Percentiles rank a stretch among this genome's conserved stretches.
phyloP scores from a whole-genome alignment of 30 jellyfish, hydroid and myxozoan species.

The Sanderia malayensis region DNA sequence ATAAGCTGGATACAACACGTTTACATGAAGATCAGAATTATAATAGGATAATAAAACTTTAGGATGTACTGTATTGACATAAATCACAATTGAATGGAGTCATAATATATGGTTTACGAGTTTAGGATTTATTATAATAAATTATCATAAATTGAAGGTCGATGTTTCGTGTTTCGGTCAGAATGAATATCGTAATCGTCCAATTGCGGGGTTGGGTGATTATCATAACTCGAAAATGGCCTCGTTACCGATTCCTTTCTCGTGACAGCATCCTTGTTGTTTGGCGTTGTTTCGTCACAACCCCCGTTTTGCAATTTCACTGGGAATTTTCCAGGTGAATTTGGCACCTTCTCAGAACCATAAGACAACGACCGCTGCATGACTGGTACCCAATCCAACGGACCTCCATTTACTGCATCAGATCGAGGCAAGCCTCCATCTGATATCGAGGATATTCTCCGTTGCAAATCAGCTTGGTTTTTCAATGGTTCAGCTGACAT shows the following conservation, averaged over 20 bases:
- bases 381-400: conserved; percentile 81
- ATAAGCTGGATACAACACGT: no score
- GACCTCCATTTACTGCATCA: conserved; percentile 10
- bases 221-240: conserved; percentile 68
- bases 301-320: not conserved
- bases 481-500: conserved; percentile 33
- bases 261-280: conserved; percentile 18
- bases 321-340: conserved; percentile 10
- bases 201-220: conserved; percentile 53
- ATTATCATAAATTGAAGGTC: conserved; percentile 62
- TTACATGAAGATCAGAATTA: no score
- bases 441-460: conserved; percentile 38
- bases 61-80: no score
- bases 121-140: conserved; percentile 2
- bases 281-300: not conserved
- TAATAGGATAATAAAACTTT: no score
- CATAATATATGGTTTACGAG: no score
- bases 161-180: conserved; percentile 30
- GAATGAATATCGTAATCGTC: not conserved
- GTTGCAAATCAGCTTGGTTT: not conserved
- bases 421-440: conserved; percentile 42
- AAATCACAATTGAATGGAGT: no score
- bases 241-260: conserved; percentile 36
- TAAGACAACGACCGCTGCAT: conserved; percentile 69
- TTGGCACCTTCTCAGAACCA: conserved; percentile 4